A percentile compares a stretch with the other conserved stretches of the same genome.
Evolutionary conservation across 2,797 vertebrate genomes (phyloP).

Genomic region (Glyptemys insculpta): DNA sequence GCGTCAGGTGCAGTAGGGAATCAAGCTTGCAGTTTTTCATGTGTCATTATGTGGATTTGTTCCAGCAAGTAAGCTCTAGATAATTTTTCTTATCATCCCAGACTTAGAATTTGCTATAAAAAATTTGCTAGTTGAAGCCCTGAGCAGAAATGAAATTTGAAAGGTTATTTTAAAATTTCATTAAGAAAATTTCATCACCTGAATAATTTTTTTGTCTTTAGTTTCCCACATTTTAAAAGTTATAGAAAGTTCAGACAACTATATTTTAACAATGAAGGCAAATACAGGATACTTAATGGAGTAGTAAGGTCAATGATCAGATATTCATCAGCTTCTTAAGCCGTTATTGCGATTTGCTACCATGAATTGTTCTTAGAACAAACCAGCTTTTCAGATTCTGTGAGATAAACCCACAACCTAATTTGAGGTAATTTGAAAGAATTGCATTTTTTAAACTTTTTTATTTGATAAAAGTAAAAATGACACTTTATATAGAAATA

Average conservation of each 20-base stretch:
- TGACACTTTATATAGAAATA: conserved; percentile 21
- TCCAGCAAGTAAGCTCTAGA: conserved; percentile 52
- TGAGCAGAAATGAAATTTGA: conserved; percentile 52
- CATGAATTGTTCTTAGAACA: conserved; percentile 35
- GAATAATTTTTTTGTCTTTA: not conserved
- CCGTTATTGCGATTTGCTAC: conserved; percentile 2
- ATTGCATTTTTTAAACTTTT: conserved; percentile 24
- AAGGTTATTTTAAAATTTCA: not conserved
- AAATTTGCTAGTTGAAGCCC: conserved; percentile 61
- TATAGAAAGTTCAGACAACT: conserved; percentile 12
- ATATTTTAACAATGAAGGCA: conserved; percentile 7
- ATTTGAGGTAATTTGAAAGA: conserved; percentile 9
- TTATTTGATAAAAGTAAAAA: conserved; percentile 4
- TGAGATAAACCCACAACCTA: conserved; percentile 20
- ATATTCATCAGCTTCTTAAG: conserved; percentile 16
- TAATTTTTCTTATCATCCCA: not conserved
- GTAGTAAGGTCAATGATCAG: not conserved
- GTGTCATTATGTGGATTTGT: conserved; percentile 62
- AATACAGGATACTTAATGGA: conserved; percentile 20
- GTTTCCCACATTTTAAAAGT: not conserved
- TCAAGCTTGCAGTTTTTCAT: not conserved
- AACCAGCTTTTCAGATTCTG: conserved; percentile 32
- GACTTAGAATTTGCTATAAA: conserved; percentile 10
- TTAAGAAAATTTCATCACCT: conserved; percentile 1
- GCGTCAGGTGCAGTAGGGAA: not conserved